These are phyloP conservation scores for Drosophila sturtevanti DNA, from an alignment of 1,140 invertebrate species.

Conservation along the genomic window DNA sequence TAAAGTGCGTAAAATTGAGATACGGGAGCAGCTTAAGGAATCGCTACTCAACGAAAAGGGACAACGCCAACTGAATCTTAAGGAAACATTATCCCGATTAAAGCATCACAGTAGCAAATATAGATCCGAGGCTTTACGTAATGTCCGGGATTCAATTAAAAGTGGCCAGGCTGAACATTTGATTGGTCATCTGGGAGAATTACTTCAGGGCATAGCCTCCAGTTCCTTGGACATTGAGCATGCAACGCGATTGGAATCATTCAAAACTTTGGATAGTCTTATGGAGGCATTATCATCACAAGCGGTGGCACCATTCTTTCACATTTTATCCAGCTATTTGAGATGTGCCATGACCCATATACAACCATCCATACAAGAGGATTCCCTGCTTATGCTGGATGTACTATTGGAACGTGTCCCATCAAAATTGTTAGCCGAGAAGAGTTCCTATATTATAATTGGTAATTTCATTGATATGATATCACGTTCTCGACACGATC, in stretches of 20 bases:
- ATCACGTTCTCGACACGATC: constrained; percentile 86
- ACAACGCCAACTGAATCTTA: constrained; percentile 89
- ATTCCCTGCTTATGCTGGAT: constrained; percentile 91
- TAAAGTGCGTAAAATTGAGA: constrained; percentile 93
- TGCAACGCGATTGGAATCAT: constrained; percentile 86
- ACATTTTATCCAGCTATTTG: constrained; percentile 89
- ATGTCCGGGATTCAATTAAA: constrained; percentile 88
- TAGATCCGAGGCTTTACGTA: constrained; percentile 87
- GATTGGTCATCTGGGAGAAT: constrained; percentile 85
- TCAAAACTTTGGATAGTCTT: constrained; percentile 87
- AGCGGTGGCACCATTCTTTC: constrained; percentile 87
- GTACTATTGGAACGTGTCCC: constrained; percentile 86
- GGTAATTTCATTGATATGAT: constrained; percentile 92
- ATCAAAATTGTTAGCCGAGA: constrained; percentile 84
- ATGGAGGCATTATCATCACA: constrained; percentile 84
- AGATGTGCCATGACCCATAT: constrained; percentile 95
- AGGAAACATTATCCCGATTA: constrained; percentile 89
- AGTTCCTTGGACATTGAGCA: constrained; percentile 89
- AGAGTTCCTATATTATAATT: constrained; percentile 87
- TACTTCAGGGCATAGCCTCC: constrained; percentile 88
- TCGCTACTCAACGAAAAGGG: constrained; percentile 84
- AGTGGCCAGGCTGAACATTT: constrained; percentile 82
- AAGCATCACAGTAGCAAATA: constrained; percentile 90
- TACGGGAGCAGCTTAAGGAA: constrained; percentile 89
- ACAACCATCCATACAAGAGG: constrained; percentile 89